Conservation (phyloP, 2,888 invertebrate species). For the Hipparchia semele region DNA sequence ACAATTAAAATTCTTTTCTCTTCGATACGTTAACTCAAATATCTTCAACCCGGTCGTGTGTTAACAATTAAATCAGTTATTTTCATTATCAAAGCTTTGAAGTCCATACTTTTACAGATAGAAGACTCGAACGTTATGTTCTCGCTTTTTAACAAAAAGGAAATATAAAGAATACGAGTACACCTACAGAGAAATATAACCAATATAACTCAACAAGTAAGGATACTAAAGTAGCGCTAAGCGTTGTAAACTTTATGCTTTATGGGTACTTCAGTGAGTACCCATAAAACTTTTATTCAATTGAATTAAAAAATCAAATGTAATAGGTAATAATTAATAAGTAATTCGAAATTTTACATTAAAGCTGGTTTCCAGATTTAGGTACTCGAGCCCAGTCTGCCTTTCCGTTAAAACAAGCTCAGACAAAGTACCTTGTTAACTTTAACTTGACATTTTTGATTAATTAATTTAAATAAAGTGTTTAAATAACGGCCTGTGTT, state of each 20-base stretch:
- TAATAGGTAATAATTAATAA: too few relatives aligned
- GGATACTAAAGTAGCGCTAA: too few relatives aligned
- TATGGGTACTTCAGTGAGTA: not conserved
- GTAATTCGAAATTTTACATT: too few relatives aligned
- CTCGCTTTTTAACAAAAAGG: too few relatives aligned
- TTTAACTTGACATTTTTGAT: not conserved
- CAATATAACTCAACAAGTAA: too few relatives aligned
- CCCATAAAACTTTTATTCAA: too few relatives aligned
- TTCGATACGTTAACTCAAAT: not conserved
- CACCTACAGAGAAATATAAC: too few relatives aligned
- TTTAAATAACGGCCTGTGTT: not conserved
- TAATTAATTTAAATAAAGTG: not conserved
- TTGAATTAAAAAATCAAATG: too few relatives aligned
- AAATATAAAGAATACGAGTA: too few relatives aligned
- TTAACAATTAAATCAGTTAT: constrained; percentile 27
- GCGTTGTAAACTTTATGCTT: too few relatives aligned
- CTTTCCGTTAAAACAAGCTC: not conserved
- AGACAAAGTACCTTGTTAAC: not conserved
- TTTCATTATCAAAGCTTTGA: constrained; percentile 27
- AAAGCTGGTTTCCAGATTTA: too few relatives aligned
- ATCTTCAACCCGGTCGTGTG: constrained; percentile 10
- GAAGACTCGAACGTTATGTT: not conserved
- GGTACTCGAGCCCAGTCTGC: not conserved
- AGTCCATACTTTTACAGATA: not conserved
- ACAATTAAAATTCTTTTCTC: constrained; percentile 29